phyloP scores from a whole-genome alignment of 2,888 invertebrate species.

The Drosophila kokeensis region DNA sequence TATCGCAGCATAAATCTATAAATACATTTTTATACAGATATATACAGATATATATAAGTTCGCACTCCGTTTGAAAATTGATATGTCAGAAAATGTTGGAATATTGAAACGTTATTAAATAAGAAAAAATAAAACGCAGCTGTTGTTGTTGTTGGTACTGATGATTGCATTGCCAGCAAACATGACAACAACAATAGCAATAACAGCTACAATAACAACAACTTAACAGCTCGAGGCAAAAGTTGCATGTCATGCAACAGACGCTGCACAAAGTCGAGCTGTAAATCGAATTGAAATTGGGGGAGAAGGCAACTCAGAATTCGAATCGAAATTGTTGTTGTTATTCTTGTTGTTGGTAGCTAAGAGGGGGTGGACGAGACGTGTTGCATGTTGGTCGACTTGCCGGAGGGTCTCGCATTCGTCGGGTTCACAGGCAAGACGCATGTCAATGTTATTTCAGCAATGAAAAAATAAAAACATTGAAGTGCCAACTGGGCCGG shows the following conservation, averaged over 20 bases:
- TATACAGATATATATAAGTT: slow-evolving; percentile 33
- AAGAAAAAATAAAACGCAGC: slow-evolving; percentile 62
- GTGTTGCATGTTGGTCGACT: slow-evolving; percentile 53
- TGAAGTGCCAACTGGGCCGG: slow-evolving; percentile 18
- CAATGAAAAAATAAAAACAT: slow-evolving; percentile 63
- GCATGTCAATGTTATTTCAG: slow-evolving; percentile 80
- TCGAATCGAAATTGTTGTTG: not conserved
- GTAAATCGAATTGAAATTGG: slow-evolving; percentile 68
- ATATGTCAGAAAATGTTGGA: slow-evolving; percentile 79
- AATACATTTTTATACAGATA: slow-evolving; percentile 30
- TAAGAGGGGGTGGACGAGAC: slow-evolving; percentile 12
- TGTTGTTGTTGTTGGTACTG: slow-evolving; percentile 43
- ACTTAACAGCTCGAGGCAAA: slow-evolving; percentile 60
- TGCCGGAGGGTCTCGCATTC: slow-evolving; percentile 20
- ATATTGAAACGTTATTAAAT: slow-evolving; percentile 81
- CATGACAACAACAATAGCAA: slow-evolving; percentile 49
- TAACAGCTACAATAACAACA: slow-evolving; percentile 43
- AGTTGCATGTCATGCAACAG: slow-evolving; percentile 79
- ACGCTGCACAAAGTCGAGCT: slow-evolving; percentile 70
- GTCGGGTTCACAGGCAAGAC: slow-evolving; percentile 60
- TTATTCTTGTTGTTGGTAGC: not conserved
- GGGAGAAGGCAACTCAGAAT: slow-evolving; percentile 18
- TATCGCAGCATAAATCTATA: slow-evolving; percentile 60
- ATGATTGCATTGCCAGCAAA: slow-evolving; percentile 63
- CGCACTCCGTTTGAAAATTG: slow-evolving; percentile 69